Evolutionary conservation across 1,140 invertebrate genomes (phyloP), one percentile per base, ranked within the genome.

Genomic region (Coptotermes formosanus): DNA sequence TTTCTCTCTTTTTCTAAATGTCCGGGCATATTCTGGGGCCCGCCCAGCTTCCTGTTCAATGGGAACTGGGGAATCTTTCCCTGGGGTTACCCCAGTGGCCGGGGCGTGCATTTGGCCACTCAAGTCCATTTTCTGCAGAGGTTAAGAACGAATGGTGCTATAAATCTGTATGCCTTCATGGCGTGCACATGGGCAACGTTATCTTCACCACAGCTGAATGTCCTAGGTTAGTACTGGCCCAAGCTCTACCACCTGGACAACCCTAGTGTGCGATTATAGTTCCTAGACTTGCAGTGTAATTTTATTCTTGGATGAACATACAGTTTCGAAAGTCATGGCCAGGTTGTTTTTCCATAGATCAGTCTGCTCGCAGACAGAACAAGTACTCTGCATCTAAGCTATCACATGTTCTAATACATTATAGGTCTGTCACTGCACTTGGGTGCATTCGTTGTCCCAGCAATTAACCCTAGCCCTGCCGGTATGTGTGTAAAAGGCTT

Each of bases 401-500:
- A 75, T 30, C 14, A 75, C 2, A 75, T 6, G n/a, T 12, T n/a
- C n/a, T 75, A 75, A 30, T 75, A 30, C 64, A 30, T 75, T 75
- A 75, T n/a, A 30, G 11, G 7, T 75, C 59, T 64, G 64, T n/a
- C 14, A n/a, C 25, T 75, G 64, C 25, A 75, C 0, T 16, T 75
- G 25, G 30, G n/a, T 75, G 25, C 64, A 75, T 75, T 30, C 64
- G 64, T 75, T 75, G n/a, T 75, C 30, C n/a, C 3, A 21, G 3
- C 19, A 21, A 0, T 4, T 16, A 19, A 21, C 3, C 4, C 7
- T 1, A n/a, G 9, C 7, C 6, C 2, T 6, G 30, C n/a, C 14
- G 52, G 16, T 4, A 55, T 55, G 14, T 16, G 9, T 30, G 64
- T 14, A 75, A 75, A 75, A 30, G 1, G 6, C n/a, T 75, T n/a